phyloP scores from a whole-genome alignment of 2,888 invertebrate genomes.

The Cataglyphis rosenhaueri region DNA sequence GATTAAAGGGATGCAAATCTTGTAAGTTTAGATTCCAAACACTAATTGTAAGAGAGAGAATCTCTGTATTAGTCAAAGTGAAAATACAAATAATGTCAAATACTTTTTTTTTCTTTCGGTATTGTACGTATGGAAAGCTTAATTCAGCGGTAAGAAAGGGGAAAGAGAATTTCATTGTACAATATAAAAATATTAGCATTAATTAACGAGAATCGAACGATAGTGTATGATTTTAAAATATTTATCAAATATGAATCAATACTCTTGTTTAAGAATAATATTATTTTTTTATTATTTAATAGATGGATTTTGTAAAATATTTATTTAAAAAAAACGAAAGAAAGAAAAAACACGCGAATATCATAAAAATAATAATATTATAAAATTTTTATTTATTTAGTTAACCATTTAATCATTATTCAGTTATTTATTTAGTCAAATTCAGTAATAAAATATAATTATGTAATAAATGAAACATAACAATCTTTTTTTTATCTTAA shows the following conservation, averaged over 20 bases:
- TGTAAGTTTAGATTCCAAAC: constrained; percentile 1
- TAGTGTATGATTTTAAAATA: background rate
- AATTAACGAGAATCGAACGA: background rate
- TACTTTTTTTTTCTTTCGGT: background rate
- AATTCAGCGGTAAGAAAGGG: background rate
- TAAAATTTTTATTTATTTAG: too few relatives aligned
- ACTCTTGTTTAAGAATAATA: background rate
- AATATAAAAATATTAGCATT: background rate
- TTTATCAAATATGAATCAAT: background rate
- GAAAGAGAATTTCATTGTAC: background rate
- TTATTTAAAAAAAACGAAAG: background rate
- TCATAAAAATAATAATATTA: background rate
- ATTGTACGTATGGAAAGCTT: background rate
- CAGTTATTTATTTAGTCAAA: background rate
- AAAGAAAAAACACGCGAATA: background rate
- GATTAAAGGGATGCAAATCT: constrained; percentile 2
- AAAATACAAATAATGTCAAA: background rate
- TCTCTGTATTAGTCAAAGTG: background rate
- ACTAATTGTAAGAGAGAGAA: background rate
- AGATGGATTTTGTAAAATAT: background rate
- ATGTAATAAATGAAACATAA: constrained; percentile 1
- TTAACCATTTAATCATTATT: too few relatives aligned
- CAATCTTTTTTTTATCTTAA: constrained; percentile 10
- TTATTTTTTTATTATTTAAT: background rate
- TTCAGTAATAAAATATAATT: background rate